These are phyloP conservation scores for Gymnothorax javanicus DNA, from an alignment of 2,797 vertebrate genomes.

Conservation along the genomic window DNA sequence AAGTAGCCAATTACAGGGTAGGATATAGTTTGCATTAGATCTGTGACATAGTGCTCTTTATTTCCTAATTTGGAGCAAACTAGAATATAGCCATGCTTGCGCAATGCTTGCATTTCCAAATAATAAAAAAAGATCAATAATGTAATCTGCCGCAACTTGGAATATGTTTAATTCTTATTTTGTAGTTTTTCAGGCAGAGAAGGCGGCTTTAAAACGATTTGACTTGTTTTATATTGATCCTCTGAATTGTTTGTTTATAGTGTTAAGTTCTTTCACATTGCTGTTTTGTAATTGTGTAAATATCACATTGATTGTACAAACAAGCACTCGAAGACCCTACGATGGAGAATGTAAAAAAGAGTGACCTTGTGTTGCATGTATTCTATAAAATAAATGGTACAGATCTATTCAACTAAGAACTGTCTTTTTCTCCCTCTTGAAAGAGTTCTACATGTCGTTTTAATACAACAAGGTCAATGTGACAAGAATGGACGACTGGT, in stretches of 20 bases:
- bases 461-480: too few relatives aligned
- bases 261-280: not conserved
- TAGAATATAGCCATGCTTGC: not conserved
- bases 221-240: not conserved
- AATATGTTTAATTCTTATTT: not conserved
- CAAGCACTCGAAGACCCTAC: not conserved
- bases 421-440: not conserved
- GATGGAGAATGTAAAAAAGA: not conserved
- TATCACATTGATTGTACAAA: constrained; percentile 16
- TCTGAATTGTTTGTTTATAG: not conserved
- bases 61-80: not conserved
- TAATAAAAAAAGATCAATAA: not conserved
- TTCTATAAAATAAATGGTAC: constrained; percentile 64
- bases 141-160: not conserved
- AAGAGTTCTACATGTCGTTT: not conserved
- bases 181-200: not conserved
- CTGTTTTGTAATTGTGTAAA: constrained; percentile 18
- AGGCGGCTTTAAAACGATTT: not conserved
- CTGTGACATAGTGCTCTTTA: not conserved
- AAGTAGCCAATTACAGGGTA: not conserved
- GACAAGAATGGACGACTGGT: not conserved
- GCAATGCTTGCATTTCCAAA: not conserved
- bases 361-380: constrained; percentile 44
- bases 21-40: not conserved
- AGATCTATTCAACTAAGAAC: constrained; percentile 33